phyloP scores from a whole-genome alignment of 2,888 invertebrate genomes.

The Drosophila mimica region DNA sequence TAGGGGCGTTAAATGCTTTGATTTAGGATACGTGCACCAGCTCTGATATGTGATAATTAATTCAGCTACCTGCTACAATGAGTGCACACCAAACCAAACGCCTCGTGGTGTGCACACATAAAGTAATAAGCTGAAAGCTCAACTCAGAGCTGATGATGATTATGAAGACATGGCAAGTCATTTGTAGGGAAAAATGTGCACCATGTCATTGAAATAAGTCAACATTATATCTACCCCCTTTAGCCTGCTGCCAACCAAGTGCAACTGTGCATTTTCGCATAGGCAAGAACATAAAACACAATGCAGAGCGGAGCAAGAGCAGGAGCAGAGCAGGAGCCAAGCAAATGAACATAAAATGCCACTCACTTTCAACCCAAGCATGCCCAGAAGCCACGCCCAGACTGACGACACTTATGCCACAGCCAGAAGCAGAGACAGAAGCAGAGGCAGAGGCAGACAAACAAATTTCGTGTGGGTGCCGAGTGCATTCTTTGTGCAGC shows the following conservation, averaged over 20 bases:
- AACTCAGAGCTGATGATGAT: conserved; percentile 26
- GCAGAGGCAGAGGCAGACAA: not conserved
- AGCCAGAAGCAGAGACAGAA: not conserved
- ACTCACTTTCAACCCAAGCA: conserved; percentile 65
- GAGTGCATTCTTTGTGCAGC: conserved; percentile 61
- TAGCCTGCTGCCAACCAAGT: conserved; percentile 6
- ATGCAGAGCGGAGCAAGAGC: conserved; percentile 43
- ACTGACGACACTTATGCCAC: conserved; percentile 4
- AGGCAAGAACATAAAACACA: conserved; percentile 74
- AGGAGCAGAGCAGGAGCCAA: conserved; percentile 20
- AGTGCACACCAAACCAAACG: conserved; percentile 19
- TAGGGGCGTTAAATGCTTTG: conserved; percentile 74
- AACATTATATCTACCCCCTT: conserved; percentile 29
- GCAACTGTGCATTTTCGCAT: conserved; percentile 57
- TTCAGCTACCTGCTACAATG: conserved; percentile 50
- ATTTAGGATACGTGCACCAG: conserved; percentile 71
- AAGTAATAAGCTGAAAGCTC: conserved; percentile 79
- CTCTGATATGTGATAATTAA: conserved; percentile 75
- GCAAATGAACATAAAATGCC: conserved; percentile 80
- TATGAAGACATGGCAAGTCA: conserved; percentile 56
- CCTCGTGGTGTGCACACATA: conserved; percentile 31
- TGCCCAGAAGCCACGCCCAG: conserved; percentile 40
- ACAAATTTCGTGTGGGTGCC: conserved; percentile 15
- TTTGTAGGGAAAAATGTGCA: conserved; percentile 65
- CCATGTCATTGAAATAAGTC: conserved; percentile 70